Evolutionary conservation across 2,797 vertebrate genomes (phyloP).

Genomic region (Setipinna tenuifilis): DNA sequence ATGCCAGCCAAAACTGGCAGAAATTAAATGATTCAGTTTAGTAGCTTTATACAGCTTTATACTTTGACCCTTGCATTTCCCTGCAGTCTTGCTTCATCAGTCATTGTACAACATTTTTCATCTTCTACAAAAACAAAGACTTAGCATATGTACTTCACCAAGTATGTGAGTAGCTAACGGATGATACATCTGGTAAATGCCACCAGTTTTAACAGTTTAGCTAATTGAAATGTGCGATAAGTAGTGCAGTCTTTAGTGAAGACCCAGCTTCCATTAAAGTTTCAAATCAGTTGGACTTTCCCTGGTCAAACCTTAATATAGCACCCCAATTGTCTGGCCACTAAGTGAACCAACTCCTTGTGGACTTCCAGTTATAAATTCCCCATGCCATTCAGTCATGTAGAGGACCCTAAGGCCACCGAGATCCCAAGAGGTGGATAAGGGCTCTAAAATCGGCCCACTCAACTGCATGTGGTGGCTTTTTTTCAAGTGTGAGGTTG

Average conservation of each 20-base stretch:
- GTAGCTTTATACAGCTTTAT: background rate
- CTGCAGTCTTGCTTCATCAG: background rate
- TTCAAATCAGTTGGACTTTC: background rate
- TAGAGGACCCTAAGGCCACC: background rate
- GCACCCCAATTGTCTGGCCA: background rate
- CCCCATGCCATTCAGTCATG: background rate
- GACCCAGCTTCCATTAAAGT: background rate
- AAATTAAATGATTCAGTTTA: background rate
- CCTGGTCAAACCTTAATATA: background rate
- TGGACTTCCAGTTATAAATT: background rate
- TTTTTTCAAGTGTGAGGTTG: constrained; percentile 35
- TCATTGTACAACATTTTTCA: background rate
- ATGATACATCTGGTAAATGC: background rate
- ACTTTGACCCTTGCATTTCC: background rate
- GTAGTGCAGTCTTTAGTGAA: background rate
- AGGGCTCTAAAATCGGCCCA: constrained; percentile 46
- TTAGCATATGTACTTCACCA: background rate
- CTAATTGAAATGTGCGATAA: background rate
- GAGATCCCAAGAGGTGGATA: constrained; percentile 12
- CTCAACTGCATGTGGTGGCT: constrained; percentile 57
- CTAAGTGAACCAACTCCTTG: constrained; percentile 12
- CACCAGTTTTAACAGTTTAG: background rate
- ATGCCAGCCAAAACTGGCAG: background rate
- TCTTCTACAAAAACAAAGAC: background rate
- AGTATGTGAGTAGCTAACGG: background rate